Conservation (phyloP, 2,888 invertebrate species). For the Perizoma affinitatum region DNA sequence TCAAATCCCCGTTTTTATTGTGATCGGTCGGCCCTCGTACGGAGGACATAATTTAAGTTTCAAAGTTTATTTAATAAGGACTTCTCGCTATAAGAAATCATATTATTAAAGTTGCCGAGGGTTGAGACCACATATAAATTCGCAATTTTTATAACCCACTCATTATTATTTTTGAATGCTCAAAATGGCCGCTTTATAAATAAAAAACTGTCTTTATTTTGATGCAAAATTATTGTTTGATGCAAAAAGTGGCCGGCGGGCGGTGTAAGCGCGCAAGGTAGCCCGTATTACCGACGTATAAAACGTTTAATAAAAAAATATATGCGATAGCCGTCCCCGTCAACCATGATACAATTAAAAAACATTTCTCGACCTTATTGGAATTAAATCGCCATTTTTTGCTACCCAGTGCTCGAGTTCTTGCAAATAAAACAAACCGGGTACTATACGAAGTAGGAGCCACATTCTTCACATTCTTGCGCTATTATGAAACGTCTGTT, state of each 20-base stretch:
- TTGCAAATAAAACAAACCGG: constrained; percentile 48
- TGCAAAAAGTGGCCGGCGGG: constrained; percentile 60
- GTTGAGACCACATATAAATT: constrained; percentile 70
- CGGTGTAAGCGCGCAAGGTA: constrained; percentile 39
- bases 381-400: constrained; percentile 32
- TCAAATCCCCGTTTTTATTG: constrained; percentile 82
- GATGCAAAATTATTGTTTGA: constrained; percentile 76
- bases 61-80: constrained; percentile 80
- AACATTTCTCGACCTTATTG: constrained; percentile 38
- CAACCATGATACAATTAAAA: constrained; percentile 46
- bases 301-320: constrained; percentile 51
- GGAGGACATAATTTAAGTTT: constrained; percentile 76
- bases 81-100: constrained; percentile 75
- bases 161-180: constrained; percentile 78
- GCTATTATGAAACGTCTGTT: constrained; percentile 65
- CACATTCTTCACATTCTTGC: constrained; percentile 64
- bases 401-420: constrained; percentile 32
- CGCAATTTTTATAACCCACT: constrained; percentile 77
- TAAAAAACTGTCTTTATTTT: constrained; percentile 75
- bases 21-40: constrained; percentile 61
- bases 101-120: constrained; percentile 67
- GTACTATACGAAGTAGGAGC: constrained; percentile 36
- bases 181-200: constrained; percentile 71
- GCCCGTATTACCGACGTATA: constrained; percentile 43
- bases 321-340: constrained; percentile 36